Base-by-base conservation (phyloP, 2,888 invertebrate genomes). In the Meiosimyza platycephala region DNA sequence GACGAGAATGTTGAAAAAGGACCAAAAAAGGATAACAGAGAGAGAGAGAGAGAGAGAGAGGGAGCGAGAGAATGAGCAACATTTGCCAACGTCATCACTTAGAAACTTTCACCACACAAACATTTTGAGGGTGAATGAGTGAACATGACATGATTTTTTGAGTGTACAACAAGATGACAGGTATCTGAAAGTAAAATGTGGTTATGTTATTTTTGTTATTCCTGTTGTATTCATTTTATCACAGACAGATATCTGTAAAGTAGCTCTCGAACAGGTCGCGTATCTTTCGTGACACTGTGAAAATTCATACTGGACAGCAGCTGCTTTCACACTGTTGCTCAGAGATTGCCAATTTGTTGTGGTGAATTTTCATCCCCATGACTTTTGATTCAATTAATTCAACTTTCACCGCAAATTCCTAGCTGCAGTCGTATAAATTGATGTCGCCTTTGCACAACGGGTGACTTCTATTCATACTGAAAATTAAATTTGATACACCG, bases 1-100 rank as follows among this genome's bases (percentile, higher is more conserved):
- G 6, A 22, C 40, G n/a, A 71, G 16, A 79, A 78, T 79, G 78
- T 80, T 77, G 15, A 70, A 78, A 81, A 79, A 28, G 11, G 50
- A 18, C 6, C 16, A 66, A 60, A 22, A 51, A 28, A 48, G 15
- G 15, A 16, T 13, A 52, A 52, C 11, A 18, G 54, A 66, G 28
- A 12, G n/a, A 18, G 13, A 5, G 28, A 52, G 52, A 66, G 66
- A n/a, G 50, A 16, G 2, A 65, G 65, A 51, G 65, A 62, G n/a
- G n/a, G 3, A 7, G 51, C 11, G 22, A 16, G 51, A 65, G 51
- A 18, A 6, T 3, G 50, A 18, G 11, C 48, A 12, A 15, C 2
- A 5, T 16, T 9, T 54, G n/a, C 13, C 16, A 12, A 63, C 40
- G 63, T 60, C 59, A 48, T 63, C 54, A 16, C n/a, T 54, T 54